Evolutionary conservation across 2,113 vertebrate species (phyloP).

Genomic region (Gasterosteus aculeatus): DNA sequence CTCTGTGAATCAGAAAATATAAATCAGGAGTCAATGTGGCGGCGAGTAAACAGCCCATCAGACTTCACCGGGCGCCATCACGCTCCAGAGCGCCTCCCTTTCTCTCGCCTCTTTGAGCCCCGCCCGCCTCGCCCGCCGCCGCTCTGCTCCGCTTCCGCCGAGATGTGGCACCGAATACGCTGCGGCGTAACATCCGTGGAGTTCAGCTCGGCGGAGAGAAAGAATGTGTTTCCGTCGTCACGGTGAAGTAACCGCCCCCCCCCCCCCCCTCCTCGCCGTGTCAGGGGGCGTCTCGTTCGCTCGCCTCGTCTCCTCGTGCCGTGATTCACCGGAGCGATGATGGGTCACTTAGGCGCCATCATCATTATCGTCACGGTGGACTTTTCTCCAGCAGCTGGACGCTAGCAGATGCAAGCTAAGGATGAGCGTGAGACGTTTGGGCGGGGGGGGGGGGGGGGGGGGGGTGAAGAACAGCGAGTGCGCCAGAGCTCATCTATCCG

Average conservation of each 20-base stretch:
- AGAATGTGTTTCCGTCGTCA: slow-evolving; percentile 52
- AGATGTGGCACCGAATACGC: slow-evolving; percentile 61
- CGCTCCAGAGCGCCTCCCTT: slow-evolving; percentile 39
- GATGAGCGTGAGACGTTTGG: slow-evolving; percentile 52
- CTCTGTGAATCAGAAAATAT: slow-evolving; percentile 75
- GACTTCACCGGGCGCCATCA: slow-evolving; percentile 67
- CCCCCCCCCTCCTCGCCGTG: no score
- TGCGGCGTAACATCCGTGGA: slow-evolving; percentile 33
- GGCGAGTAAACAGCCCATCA: slow-evolving; percentile 78
- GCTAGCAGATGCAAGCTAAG: slow-evolving; percentile 55
- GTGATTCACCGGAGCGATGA: slow-evolving; percentile 66
- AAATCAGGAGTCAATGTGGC: slow-evolving; percentile 75
- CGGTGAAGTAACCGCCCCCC: slow-evolving; percentile 41
- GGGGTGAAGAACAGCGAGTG: neutral
- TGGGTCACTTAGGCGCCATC: slow-evolving; percentile 59
- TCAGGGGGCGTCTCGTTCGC: slow-evolving; percentile 45
- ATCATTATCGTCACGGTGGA: slow-evolving; percentile 9
- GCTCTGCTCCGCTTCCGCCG: slow-evolving; percentile 64
- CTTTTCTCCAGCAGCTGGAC: slow-evolving; percentile 58
- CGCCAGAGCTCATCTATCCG: slow-evolving; percentile 39
- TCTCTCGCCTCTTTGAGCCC: neutral
- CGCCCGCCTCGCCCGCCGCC: slow-evolving; percentile 52
- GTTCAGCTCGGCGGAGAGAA: slow-evolving; percentile 38
- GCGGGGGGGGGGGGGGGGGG: slow-evolving; percentile 44
- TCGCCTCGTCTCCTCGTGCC: slow-evolving; percentile 53